phyloP scores from a whole-genome alignment of 2,113 vertebrate species.

The Nothoprocta perdicaria region DNA sequence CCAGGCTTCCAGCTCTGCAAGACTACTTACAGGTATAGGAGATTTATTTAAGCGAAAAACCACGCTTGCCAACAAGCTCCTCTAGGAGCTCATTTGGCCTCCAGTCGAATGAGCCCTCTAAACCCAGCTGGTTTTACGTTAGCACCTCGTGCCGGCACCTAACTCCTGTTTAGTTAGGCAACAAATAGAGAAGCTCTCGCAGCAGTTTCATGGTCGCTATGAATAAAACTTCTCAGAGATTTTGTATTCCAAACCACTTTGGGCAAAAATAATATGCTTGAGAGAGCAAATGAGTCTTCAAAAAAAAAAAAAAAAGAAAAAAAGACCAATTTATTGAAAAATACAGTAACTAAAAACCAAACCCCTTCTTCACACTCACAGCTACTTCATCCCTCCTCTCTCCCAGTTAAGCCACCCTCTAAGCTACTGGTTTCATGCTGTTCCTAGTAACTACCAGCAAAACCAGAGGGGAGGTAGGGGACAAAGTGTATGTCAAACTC shows the following conservation, averaged over 20 bases:
- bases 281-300: background rate
- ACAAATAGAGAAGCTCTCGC: background rate
- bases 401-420: background rate
- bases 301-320: background rate
- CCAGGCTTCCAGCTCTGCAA: background rate
- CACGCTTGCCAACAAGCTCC: conserved; percentile 53
- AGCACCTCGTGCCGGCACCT: conserved; percentile 21
- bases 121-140: conserved; percentile 40
- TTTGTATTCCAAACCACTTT: background rate
- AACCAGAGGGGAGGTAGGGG: no score
- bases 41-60: conserved; percentile 49
- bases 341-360: background rate
- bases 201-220: background rate
- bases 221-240: background rate
- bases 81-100: conserved; percentile 26
- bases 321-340: background rate
- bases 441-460: background rate
- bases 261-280: background rate
- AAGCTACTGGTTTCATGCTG: background rate
- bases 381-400: background rate
- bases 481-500: background rate
- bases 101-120: background rate
- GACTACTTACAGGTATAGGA: conserved; percentile 51
- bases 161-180: background rate
- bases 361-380: background rate